Evolutionary conservation across 2,113 vertebrate species (phyloP).

Genomic region (Eretmochelys imbricata): DNA sequence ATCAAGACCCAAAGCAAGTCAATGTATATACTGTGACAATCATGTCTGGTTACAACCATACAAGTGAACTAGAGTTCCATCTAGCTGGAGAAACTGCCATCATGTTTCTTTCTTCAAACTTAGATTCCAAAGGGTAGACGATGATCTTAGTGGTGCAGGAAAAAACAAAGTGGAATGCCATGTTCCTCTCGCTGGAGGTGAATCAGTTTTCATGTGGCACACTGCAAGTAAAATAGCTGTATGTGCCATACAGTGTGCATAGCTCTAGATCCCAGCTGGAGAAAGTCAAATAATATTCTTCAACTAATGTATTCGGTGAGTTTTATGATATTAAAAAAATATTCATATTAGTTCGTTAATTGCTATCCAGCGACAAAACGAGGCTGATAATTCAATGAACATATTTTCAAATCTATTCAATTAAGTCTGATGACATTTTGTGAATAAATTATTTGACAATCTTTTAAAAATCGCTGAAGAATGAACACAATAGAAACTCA

Average conservation of each 20-base stretch:
- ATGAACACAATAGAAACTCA: neutral
- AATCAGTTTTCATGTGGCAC: rapidly evolving
- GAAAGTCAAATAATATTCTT: neutral
- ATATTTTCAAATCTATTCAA: conserved; percentile 67
- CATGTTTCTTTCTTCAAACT: rapidly evolving
- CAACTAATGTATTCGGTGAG: conserved; percentile 37
- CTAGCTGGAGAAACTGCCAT: neutral
- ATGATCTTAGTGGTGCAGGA: neutral
- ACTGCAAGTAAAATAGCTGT: neutral
- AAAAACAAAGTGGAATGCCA: neutral
- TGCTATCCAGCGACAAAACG: conserved; percentile 12
- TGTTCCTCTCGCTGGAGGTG: rapidly evolving
- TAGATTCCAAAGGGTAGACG: neutral
- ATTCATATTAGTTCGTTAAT: neutral
- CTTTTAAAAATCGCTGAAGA: conserved; percentile 1
- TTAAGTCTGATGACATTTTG: conserved; percentile 64
- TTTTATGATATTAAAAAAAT: neutral
- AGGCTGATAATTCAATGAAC: conserved; percentile 64
- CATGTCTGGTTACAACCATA: rapidly evolving
- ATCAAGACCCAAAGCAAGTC: rapidly evolving
- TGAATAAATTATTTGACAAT: conserved; percentile 40
- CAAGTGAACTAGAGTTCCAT: neutral
- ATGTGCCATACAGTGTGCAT: rapidly evolving
- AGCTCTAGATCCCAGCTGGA: neutral
- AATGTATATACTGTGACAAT: neutral